Evolutionary conservation across 1,140 invertebrate species (phyloP).

Genomic region (Pogonomyrmex barbatus): DNA sequence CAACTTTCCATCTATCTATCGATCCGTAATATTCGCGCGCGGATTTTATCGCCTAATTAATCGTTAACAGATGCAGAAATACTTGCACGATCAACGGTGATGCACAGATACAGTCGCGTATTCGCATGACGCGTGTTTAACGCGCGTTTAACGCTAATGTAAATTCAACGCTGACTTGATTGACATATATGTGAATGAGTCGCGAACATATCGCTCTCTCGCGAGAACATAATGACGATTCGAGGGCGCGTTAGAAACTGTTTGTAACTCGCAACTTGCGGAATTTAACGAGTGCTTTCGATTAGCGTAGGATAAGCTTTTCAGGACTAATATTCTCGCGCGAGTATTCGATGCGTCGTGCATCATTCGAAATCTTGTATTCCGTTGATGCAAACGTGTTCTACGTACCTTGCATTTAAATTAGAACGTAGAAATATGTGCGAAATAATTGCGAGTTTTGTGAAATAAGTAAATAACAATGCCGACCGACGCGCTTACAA

Average conservation of each 20-base stretch:
- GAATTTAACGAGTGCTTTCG: slow-evolving; percentile 30
- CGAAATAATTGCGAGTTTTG: background rate
- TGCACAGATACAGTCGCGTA: slow-evolving; percentile 10
- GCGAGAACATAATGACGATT: slow-evolving; percentile 28
- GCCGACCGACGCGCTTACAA: background rate
- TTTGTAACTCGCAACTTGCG: background rate
- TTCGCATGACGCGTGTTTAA: slow-evolving; percentile 23
- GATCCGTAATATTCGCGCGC: background rate
- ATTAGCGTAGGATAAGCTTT: background rate
- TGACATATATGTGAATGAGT: slow-evolving; percentile 56
- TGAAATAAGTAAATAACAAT: background rate
- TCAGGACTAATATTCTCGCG: background rate
- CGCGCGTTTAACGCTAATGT: slow-evolving; percentile 51
- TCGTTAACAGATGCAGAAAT: slow-evolving; percentile 15
- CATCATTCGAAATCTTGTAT: background rate
- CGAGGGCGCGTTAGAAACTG: background rate
- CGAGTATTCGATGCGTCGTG: background rate
- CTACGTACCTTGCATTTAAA: too few species aligned
- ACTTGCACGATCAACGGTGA: slow-evolving; percentile 15
- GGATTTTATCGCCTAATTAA: slow-evolving; percentile 39
- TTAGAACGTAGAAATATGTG: too few species aligned
- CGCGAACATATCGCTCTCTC: slow-evolving; percentile 23
- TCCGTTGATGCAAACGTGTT: background rate
- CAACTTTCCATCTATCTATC: slow-evolving; percentile 6
- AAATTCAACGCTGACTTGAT: slow-evolving; percentile 38